These are phyloP conservation scores for Lordiphosa clarofinis DNA, from an alignment of 1,140 invertebrate genomes.

Conservation along the genomic window DNA sequence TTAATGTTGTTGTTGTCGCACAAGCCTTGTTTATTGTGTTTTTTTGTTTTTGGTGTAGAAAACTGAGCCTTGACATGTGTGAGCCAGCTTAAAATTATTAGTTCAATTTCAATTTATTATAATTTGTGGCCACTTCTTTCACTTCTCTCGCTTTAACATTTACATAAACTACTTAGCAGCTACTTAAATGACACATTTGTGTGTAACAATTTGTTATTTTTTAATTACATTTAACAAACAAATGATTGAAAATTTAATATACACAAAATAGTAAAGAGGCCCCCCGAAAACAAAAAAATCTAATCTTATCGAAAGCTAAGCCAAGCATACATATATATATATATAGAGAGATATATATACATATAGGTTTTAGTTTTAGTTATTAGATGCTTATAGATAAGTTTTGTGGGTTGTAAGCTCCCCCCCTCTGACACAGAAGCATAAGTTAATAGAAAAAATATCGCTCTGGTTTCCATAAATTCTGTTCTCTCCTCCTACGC, in stretches of 20 bases:
- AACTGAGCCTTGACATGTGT: slow-evolving; percentile 54
- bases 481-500: slow-evolving; percentile 35
- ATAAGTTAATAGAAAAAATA: slow-evolving; percentile 39
- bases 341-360: slow-evolving; percentile 5
- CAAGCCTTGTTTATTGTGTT: slow-evolving; percentile 6
- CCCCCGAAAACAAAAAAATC: not conserved
- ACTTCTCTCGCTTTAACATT: too few species aligned
- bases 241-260: slow-evolving; percentile 54
- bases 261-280: slow-evolving; percentile 49
- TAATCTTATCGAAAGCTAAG: too few species aligned
- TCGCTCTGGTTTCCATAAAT: slow-evolving; percentile 48
- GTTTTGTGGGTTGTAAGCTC: not conserved
- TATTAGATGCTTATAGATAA: slow-evolving; percentile 53
- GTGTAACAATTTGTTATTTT: slow-evolving; percentile 25
- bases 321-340: too few species aligned
- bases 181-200: slow-evolving; percentile 8
- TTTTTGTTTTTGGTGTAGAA: slow-evolving; percentile 43
- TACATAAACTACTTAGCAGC: slow-evolving; percentile 1
- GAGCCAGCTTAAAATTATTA: slow-evolving; percentile 35
- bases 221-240: slow-evolving; percentile 12
- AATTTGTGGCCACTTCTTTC: too few species aligned
- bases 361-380: not conserved
- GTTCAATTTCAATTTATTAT: slow-evolving; percentile 45
- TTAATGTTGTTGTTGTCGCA: too few species aligned
- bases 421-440: not conserved